Conservation (phyloP, 1,140 invertebrate genomes). For the Penaeus indicus region DNA sequence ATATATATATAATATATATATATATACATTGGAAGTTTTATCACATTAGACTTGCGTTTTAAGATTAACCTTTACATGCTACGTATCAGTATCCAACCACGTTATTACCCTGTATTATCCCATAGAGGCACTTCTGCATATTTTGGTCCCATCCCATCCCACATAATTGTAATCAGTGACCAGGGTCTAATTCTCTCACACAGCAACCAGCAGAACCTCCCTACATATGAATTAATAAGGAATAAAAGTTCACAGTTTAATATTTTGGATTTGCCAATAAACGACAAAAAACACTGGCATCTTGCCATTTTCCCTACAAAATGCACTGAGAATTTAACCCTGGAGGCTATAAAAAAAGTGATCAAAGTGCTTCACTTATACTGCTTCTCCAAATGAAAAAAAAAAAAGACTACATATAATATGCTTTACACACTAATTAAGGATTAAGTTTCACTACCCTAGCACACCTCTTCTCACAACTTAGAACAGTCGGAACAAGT, state of each 20-base stretch:
- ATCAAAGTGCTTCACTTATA: no score
- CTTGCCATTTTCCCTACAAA: no score
- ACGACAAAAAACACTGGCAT: no score
- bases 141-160: conserved; percentile 60
- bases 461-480: conserved; percentile 23
- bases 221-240: no score
- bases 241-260: no score
- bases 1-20: no score
- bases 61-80: conserved; percentile 39
- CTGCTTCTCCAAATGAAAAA: no score
- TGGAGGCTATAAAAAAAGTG: no score
- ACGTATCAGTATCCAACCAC: conserved; percentile 43
- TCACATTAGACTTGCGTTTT: conserved; percentile 49
- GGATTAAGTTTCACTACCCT: conserved; percentile 5
- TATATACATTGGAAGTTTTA: conserved; percentile 47
- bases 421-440: conserved; percentile 4
- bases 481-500: neutral
- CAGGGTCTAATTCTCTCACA: conserved; percentile 9
- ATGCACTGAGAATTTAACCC: no score
- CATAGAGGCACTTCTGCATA: conserved; percentile 53
- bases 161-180: conserved; percentile 41
- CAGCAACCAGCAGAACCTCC: no score
- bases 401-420: no score
- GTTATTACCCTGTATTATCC: conserved; percentile 53
- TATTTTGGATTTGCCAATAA: no score